These are phyloP conservation scores for Lutjanus campechanus DNA, from an alignment of 2,797 vertebrate species.

Conservation along the genomic window DNA sequence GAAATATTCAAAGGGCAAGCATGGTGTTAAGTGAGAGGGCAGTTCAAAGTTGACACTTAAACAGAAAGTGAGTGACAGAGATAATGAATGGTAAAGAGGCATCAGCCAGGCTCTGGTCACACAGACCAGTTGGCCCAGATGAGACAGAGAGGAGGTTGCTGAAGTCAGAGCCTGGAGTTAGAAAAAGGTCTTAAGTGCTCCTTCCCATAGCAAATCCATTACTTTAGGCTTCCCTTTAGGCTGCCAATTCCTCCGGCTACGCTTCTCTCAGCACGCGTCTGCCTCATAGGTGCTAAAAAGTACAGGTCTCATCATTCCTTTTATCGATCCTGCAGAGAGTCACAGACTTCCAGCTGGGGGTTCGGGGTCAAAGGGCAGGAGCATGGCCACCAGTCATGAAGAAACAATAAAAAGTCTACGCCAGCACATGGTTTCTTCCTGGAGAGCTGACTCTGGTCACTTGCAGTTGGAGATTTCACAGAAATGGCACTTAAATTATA, in stretches of 20 bases:
- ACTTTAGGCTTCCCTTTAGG: constrained; percentile 40
- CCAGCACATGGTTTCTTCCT: constrained; percentile 1
- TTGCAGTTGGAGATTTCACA: constrained; percentile 20
- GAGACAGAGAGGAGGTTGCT: constrained; percentile 36
- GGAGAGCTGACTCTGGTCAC: not conserved
- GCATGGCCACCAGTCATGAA: constrained; percentile 25
- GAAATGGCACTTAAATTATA: constrained; percentile 23
- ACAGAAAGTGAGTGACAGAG: constrained; percentile 14
- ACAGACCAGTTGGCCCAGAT: constrained; percentile 29
- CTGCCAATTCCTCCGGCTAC: constrained; percentile 29
- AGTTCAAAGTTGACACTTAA: constrained; percentile 24
- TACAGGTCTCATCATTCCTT: constrained; percentile 41
- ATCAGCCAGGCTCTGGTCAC: constrained; percentile 34
- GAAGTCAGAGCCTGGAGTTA: constrained; percentile 21
- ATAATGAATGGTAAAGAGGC: constrained; percentile 36
- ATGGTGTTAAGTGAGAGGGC: not conserved
- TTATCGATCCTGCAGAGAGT: constrained; percentile 46
- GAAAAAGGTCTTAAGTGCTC: constrained; percentile 20
- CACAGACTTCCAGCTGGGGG: constrained; percentile 45
- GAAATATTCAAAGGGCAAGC: not conserved
- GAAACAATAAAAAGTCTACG: constrained; percentile 30
- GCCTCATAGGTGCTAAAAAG: constrained; percentile 33
- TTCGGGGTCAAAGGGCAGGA: constrained; percentile 36
- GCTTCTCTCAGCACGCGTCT: constrained; percentile 27
- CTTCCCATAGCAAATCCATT: constrained; percentile 40